A percentile compares a stretch with the other conserved stretches of the same genome.
These are phyloP conservation scores for Pangasius larnaudii DNA, from an alignment of 2,797 vertebrate genomes.

Conservation along the genomic window DNA sequence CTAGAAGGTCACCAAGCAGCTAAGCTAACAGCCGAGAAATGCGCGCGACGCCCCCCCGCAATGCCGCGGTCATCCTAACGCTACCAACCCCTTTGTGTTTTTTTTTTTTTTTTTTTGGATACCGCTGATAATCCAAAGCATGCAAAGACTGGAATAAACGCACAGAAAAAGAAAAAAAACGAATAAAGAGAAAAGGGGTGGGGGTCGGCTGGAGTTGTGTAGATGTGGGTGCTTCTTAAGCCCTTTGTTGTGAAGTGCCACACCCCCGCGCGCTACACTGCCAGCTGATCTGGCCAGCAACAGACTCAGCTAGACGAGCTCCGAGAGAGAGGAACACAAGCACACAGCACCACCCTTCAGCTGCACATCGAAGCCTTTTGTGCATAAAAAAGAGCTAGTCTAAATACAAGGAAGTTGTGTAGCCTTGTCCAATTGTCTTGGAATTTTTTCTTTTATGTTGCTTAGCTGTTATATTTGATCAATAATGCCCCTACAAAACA, in stretches of 20 bases:
- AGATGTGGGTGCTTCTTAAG: conserved; percentile 74
- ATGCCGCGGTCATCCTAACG: background rate
- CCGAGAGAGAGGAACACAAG: conserved; percentile 61
- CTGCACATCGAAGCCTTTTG: background rate
- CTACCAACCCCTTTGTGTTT: background rate
- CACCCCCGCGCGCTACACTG: conserved; percentile 82
- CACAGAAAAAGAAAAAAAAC: conserved; percentile 53
- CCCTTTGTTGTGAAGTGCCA: conserved; percentile 87
- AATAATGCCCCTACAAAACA: background rate
- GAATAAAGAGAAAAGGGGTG: conserved; percentile 60
- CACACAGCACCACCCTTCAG: conserved; percentile 22
- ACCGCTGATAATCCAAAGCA: conserved; percentile 53
- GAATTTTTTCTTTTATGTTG: too few relatives aligned
- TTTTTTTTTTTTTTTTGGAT: conserved; percentile 32
- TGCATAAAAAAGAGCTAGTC: background rate
- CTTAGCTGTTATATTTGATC: background rate
- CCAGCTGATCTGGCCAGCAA: conserved; percentile 90
- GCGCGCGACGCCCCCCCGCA: background rate
- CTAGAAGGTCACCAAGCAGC: conserved; percentile 23
- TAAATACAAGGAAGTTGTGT: background rate
- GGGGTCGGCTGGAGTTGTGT: conserved; percentile 71
- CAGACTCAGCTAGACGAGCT: conserved; percentile 84
- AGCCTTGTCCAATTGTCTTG: background rate
- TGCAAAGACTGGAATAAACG: conserved; percentile 39
- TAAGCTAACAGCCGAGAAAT: background rate